A percentile compares a stretch with the other conserved stretches of the same genome.
Conservation (phyloP, 2,888 invertebrate species). For the Luperina testacea region DNA sequence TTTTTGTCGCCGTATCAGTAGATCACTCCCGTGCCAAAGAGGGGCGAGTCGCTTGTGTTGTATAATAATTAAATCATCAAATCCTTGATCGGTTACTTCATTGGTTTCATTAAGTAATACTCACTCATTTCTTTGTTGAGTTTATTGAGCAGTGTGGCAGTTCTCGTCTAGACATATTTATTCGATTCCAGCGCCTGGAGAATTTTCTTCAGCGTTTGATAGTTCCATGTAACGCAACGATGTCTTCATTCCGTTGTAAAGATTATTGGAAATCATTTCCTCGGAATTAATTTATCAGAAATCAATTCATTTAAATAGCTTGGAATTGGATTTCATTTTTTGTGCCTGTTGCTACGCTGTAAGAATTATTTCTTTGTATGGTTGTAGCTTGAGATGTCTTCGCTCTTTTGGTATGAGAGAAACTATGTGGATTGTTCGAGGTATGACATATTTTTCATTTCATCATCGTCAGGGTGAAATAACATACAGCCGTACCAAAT, state of each 20-base stretch:
- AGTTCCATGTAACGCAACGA: conserved; percentile 15
- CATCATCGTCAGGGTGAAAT: conserved; percentile 41
- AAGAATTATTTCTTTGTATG: neutral
- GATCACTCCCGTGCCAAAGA: neutral
- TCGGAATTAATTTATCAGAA: too few species aligned
- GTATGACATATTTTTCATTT: neutral
- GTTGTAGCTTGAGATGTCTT: neutral
- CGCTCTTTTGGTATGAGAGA: neutral
- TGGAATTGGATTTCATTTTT: neutral
- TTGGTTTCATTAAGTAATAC: conserved; percentile 8
- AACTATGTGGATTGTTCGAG: neutral
- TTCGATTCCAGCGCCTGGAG: neutral
- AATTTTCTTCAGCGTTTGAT: conserved; percentile 15
- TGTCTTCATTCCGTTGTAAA: conserved; percentile 1
- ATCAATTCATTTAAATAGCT: neutral
- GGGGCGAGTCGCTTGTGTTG: neutral
- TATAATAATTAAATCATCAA: conserved; percentile 13
- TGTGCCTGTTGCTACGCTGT: conserved; percentile 14
- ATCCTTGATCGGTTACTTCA: conserved; percentile 14
- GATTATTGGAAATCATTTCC: conserved; percentile 26
- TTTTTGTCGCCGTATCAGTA: neutral
- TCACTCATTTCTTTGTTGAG: neutral
- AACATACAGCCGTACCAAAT: conserved; percentile 60
- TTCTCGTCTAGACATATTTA: neutral
- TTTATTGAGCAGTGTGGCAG: neutral